Evolutionary conservation across 2,113 vertebrate species (phyloP).

Genomic region (Bungarus multicinctus): DNA sequence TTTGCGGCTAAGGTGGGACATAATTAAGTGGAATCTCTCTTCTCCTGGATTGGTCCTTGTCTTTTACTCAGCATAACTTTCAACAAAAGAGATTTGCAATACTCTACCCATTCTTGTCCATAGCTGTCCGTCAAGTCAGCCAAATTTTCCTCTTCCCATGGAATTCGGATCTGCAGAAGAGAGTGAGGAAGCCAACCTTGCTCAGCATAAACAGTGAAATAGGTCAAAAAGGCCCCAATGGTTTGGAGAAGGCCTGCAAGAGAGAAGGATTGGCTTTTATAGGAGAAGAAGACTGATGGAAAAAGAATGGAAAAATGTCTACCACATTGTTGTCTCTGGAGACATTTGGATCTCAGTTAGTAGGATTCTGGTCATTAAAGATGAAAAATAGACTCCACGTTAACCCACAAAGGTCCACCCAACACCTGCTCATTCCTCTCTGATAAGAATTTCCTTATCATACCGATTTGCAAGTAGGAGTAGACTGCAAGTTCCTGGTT

Average conservation of each 20-base stretch:
- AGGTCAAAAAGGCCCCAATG: conserved; percentile 74
- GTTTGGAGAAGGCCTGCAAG: conserved; percentile 74
- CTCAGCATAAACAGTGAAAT: conserved; percentile 73
- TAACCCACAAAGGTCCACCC: neutral
- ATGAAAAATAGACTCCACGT: fast-evolving
- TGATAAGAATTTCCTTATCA: neutral
- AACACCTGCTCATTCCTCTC: fast-evolving
- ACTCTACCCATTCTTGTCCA: conserved; percentile 77
- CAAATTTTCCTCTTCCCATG: conserved; percentile 63
- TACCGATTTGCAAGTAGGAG: conserved; percentile 79
- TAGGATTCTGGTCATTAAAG: neutral
- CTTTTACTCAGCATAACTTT: neutral
- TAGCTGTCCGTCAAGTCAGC: conserved; percentile 75
- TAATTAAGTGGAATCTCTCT: neutral
- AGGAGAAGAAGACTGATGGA: neutral
- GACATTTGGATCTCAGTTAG: neutral
- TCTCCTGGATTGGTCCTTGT: neutral
- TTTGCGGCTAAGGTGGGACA: neutral
- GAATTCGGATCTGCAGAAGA: conserved; percentile 59
- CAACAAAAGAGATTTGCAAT: neutral
- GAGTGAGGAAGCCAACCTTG: conserved; percentile 70
- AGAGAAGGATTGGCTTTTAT: neutral
- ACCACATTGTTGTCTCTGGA: neutral
- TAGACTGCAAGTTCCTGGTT: conserved; percentile 71
- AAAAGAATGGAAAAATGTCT: neutral